Evolutionary conservation across 2,888 invertebrate genomes (phyloP), one percentile per base, ranked within the genome.

Genomic region (Mellilla xanthometata): DNA sequence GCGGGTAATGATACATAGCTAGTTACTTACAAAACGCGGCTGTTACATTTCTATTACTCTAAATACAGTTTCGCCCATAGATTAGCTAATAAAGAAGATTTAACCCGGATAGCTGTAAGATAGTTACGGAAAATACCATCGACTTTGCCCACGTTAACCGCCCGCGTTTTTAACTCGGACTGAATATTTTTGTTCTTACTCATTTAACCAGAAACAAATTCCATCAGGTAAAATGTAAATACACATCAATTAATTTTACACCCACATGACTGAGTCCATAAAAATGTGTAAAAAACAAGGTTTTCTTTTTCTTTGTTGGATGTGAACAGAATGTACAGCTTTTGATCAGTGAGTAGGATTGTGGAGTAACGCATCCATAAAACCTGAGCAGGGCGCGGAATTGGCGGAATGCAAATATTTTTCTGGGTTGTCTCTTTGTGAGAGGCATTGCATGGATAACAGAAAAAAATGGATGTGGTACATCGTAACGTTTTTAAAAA

Each of bases 191-290:
- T 49, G 58, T 59, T 75, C 62, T 83, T 82, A 81, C 77, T 84
- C 83, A 84, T 70, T 72, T 65, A 46, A 74, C 76, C 85, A 82
- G 81, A 82, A 68, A 58, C 77, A 54, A 72, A 83, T 83, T 81
- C 81, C 77, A 60, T 47, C 66, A 66, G 68, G 68, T 67, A 59
- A 67, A 68, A 68, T 72, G 77, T 73, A 76, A 74, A 78, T 76
- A 81, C 63, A 63, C 63, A 58, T 60, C 62, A 65, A 78, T 76
- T 76, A 73, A 77, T 76, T 41, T 42, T 38, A 65, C 50, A 67
- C 80, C 81, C 73, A 79, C 75, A 64, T 61, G 45, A 54, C 58
- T 27, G 26, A 36, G 23, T 23, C 28, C 32, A 36, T 19, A 9
- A 36, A 36, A 36, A 36, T 28, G n/a, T 58, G 65, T 58, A 62